phyloP scores from a whole-genome alignment of 2,888 invertebrate genomes.

The Ctenicera cuprea region DNA sequence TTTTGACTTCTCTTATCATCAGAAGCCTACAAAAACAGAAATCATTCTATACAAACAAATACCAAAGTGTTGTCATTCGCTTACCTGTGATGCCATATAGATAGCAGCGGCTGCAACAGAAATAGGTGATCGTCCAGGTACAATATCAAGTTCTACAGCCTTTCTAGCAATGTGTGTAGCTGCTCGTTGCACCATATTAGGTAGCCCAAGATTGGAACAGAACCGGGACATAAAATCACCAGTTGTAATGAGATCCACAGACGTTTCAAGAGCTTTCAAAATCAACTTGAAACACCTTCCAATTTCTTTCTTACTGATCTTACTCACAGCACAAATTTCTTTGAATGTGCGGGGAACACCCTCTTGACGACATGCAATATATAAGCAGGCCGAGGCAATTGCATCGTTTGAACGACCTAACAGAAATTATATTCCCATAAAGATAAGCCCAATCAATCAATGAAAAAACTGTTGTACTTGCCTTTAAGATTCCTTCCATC shows the following conservation, averaged over 20 bases:
- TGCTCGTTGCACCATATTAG: conserved; percentile 92
- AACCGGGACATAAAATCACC: conserved; percentile 99
- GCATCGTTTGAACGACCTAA: conserved; percentile 92
- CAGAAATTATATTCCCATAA: conserved; percentile 15
- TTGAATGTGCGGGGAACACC: conserved; percentile 99
- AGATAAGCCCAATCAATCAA: neutral
- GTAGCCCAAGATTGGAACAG: conserved; percentile 95
- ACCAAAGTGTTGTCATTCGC: too few relatives aligned
- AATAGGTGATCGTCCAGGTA: conserved; percentile 98
- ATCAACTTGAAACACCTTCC: conserved; percentile 98
- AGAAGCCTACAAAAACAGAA: conserved; percentile 85
- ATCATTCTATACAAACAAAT: too few relatives aligned
- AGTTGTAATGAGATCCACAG: conserved; percentile 91
- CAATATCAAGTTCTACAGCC: conserved; percentile 97
- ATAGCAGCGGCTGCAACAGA: conserved; percentile 99
- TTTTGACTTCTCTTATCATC: conserved; percentile 96
- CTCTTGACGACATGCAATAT: conserved; percentile 99
- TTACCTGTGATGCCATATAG: conserved; percentile 96
- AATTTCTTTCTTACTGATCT: conserved; percentile 99
- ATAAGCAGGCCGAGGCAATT: conserved; percentile 98
- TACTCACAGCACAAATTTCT: conserved; percentile 99
- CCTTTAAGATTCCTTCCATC: conserved; percentile 97
- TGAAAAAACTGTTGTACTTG: conserved; percentile 23
- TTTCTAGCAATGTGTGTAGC: conserved; percentile 98
- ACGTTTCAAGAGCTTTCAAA: conserved; percentile 95